Evolutionary conservation across 1,140 invertebrate species (phyloP).

Genomic region (Spodoptera litura): DNA sequence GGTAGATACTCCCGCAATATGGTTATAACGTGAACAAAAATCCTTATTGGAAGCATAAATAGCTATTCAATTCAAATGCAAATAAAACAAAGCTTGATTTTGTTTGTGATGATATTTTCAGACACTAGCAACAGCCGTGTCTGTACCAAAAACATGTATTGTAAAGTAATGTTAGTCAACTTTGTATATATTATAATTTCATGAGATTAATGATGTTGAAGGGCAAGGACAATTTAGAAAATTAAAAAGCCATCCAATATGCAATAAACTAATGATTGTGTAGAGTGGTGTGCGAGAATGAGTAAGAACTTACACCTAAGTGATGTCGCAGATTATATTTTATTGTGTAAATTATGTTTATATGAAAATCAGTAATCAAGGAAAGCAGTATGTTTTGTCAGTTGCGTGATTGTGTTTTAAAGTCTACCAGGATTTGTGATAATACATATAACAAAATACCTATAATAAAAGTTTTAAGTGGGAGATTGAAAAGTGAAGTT

Average conservation of each 20-base stretch:
- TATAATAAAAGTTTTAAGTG: constrained; percentile 87
- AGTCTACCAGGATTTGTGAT: constrained; percentile 88
- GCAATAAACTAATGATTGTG: constrained; percentile 84
- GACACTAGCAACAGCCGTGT: constrained; percentile 64
- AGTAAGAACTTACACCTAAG: constrained; percentile 81
- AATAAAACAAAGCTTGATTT: constrained; percentile 65
- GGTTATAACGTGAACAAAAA: constrained; percentile 70
- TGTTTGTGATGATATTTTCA: constrained; percentile 59
- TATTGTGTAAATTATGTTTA: constrained; percentile 85
- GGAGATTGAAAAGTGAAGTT: constrained; percentile 85
- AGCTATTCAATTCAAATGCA: constrained; percentile 64
- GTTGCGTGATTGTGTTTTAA: constrained; percentile 87
- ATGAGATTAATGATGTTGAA: constrained; percentile 82
- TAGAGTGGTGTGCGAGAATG: constrained; percentile 81
- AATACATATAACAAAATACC: constrained; percentile 87
- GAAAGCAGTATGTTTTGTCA: constrained; percentile 84
- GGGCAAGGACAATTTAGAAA: constrained; percentile 79
- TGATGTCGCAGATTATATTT: constrained; percentile 82
- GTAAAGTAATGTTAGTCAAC: constrained; percentile 84
- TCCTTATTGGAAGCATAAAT: constrained; percentile 59
- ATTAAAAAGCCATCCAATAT: constrained; percentile 84
- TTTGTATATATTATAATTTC: constrained; percentile 82
- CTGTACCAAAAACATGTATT: constrained; percentile 73
- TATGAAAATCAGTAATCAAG: constrained; percentile 84
- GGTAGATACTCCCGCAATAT: constrained; percentile 84